Conservation (phyloP, 1,140 invertebrate genomes). For the Neomicropteryx cornuta region DNA sequence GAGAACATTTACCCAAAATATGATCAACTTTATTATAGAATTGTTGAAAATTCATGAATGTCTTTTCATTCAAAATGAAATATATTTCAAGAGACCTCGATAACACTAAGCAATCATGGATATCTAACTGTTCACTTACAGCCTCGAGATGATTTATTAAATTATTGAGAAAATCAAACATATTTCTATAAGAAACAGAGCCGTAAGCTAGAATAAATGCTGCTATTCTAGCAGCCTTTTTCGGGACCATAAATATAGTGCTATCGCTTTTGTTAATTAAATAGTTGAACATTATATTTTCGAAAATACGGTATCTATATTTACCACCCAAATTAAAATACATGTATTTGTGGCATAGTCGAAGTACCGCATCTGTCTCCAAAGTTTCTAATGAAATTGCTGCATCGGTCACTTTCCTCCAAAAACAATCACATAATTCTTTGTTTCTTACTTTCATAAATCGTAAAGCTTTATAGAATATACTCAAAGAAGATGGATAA, state of each 20-base stretch:
- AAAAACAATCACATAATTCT: slow-evolving; percentile 21
- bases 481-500: slow-evolving; percentile 13
- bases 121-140: slow-evolving; percentile 9
- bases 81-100: slow-evolving; percentile 3
- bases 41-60: slow-evolving; percentile 2
- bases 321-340: slow-evolving; percentile 26
- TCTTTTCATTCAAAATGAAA: background rate
- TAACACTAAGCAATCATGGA: slow-evolving; percentile 3
- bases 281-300: slow-evolving; percentile 21
- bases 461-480: slow-evolving; percentile 21
- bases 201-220: slow-evolving; percentile 28
- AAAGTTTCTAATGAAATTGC: slow-evolving; percentile 12
- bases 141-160: slow-evolving; percentile 12
- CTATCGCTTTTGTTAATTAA: slow-evolving; percentile 20
- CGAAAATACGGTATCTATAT: slow-evolving; percentile 26
- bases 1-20: background rate
- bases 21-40: background rate
- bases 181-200: background rate
- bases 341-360: slow-evolving; percentile 27
- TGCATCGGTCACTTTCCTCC: slow-evolving; percentile 18
- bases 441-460: slow-evolving; percentile 22
- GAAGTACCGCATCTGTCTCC: slow-evolving; percentile 13
- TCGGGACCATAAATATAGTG: slow-evolving; percentile 16
- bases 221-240: slow-evolving; percentile 19
- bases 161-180: slow-evolving; percentile 11